Evolutionary conservation across 2,797 vertebrate species (phyloP).

Genomic region (Chelon auratus): DNA sequence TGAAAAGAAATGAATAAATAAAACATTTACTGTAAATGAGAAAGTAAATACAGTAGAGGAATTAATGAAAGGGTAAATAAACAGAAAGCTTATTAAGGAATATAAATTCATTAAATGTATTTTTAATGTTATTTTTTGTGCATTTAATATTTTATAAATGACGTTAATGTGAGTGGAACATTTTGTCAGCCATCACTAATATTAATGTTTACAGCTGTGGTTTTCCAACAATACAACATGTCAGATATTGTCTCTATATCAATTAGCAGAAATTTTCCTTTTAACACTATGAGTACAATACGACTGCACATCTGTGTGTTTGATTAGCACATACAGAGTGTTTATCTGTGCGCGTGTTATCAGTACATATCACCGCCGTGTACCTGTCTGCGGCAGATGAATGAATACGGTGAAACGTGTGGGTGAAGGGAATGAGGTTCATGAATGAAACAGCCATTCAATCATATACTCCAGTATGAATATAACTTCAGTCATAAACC

Average conservation of each 20-base stretch:
- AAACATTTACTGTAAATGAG: too few relatives aligned
- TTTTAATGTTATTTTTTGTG: too few relatives aligned
- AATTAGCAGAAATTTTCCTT: not conserved
- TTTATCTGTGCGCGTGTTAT: slow-evolving; percentile 2
- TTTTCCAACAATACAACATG: not conserved
- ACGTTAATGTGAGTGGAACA: not conserved
- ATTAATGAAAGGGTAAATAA: too few relatives aligned
- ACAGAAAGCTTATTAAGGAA: too few relatives aligned
- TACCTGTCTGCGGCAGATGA: slow-evolving; percentile 9
- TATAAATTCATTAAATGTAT: too few relatives aligned
- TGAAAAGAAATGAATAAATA: too few relatives aligned
- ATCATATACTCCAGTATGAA: slow-evolving; percentile 11
- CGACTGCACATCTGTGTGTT: not conserved
- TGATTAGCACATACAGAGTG: not conserved
- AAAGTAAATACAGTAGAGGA: too few relatives aligned
- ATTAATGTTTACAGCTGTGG: not conserved
- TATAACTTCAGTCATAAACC: slow-evolving; percentile 3
- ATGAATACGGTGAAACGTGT: slow-evolving; percentile 6
- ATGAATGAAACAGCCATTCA: slow-evolving; percentile 14
- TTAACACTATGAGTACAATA: not conserved
- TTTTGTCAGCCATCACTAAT: not conserved
- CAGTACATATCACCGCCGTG: not conserved
- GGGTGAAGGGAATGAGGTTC: slow-evolving; percentile 1
- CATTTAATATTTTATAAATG: too few relatives aligned
- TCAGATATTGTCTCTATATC: not conserved